Base-by-base conservation (phyloP, 2,888 invertebrate species). In the Kuschelorhynchus macadamiae region DNA sequence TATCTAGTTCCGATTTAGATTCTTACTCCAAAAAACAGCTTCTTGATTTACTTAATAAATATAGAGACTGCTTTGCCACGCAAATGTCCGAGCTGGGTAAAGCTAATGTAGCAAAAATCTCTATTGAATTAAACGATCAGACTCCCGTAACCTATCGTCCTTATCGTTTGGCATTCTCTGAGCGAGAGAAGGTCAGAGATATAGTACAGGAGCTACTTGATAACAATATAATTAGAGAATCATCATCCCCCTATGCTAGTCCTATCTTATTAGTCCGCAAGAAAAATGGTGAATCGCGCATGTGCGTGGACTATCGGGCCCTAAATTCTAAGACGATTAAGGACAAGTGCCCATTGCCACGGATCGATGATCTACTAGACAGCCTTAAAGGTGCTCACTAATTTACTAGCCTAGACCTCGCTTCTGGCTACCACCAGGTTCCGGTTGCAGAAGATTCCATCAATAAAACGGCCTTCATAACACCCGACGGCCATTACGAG, bases 301-400 rank as follows among this genome's bases (percentile, higher is more conserved):
- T 72, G 61, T 71, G 71, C 46, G 55, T 72, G 0, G 72, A 71
- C 57, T 72, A 67, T 20, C 63, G 71, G 30, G 65, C 62, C 18
- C 39, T 71, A 20, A 71, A 72, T 55, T 57, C 71, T 20, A 61
- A 55, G 9, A 72, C 72, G 25, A 42, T 68, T 25, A 25, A 25
- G 25, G 25, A 25, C 25, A 25, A 25, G 7, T 25, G 7, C 25
- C 25, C 25, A 3, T 25, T 25, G 25, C 25, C 25, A 25, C 25
- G 25, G 4, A 25, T 25, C 7, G 25, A 25, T 25, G 25, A 8
- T 25, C 25, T 25, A 5, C 25, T 25, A 25, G 25, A 25, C 7
- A 7, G 25, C 3, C 25, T 25, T 25, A 25, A 32, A 41, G n/a
- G 66, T 62, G 32, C 79, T 72, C 36, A 72, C 75, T 2, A 63